phyloP scores from a whole-genome alignment of 2,888 invertebrate genomes.

The Athetis lepigone region DNA sequence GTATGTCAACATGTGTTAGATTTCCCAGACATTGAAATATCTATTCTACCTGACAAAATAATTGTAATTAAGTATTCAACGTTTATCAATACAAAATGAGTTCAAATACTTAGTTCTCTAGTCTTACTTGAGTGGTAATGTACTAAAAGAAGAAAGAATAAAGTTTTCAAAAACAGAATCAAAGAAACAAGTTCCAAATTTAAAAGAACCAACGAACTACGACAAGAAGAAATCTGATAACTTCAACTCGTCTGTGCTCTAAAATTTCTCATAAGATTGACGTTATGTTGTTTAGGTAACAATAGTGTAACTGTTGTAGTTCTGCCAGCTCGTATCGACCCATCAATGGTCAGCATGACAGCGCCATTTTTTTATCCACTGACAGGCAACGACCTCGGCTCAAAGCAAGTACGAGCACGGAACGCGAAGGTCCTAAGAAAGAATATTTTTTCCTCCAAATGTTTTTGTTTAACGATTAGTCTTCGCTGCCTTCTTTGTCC shows the following conservation, averaged over 20 bases:
- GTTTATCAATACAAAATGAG: neutral
- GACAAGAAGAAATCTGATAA: too few species aligned
- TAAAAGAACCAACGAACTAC: too few species aligned
- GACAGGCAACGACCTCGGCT: slow-evolving; percentile 81
- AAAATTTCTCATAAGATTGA: slow-evolving; percentile 34
- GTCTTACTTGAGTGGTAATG: too few species aligned
- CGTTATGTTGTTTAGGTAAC: slow-evolving; percentile 60
- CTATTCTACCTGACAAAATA: slow-evolving; percentile 8
- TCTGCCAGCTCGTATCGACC: slow-evolving; percentile 75
- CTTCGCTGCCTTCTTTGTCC: slow-evolving; percentile 75
- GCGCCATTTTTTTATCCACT: slow-evolving; percentile 65
- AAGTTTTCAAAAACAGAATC: too few species aligned
- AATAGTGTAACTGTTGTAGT: slow-evolving; percentile 79
- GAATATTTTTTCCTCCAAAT: slow-evolving; percentile 65
- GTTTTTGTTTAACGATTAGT: slow-evolving; percentile 74
- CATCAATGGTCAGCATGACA: slow-evolving; percentile 83
- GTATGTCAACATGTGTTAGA: slow-evolving; percentile 29
- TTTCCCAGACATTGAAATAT: slow-evolving; percentile 35
- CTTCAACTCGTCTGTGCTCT: slow-evolving; percentile 3
- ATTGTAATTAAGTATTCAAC: slow-evolving; percentile 3
- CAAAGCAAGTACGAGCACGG: slow-evolving; percentile 56
- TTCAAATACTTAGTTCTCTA: neutral
- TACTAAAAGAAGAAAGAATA: too few species aligned
- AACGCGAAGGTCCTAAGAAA: slow-evolving; percentile 71
- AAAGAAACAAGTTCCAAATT: too few species aligned